A percentile compares a stretch with the other conserved stretches of the same genome.
Conservation (phyloP, 2,888 invertebrate species). For the Phalangium opilio region DNA sequence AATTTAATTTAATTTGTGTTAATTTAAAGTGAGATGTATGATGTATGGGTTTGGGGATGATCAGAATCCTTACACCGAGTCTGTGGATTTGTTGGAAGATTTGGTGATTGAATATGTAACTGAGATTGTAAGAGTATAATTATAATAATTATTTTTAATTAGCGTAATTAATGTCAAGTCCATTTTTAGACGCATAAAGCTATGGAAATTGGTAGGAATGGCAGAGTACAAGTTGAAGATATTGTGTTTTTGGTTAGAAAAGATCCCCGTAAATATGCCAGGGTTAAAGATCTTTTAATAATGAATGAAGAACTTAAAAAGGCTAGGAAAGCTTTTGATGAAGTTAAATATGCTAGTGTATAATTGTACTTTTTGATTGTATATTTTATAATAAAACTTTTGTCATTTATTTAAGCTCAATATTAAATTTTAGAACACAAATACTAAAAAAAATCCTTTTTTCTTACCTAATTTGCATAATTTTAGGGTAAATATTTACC, state of each 20-base stretch:
- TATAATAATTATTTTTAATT: not conserved
- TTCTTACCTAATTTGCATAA: too few species aligned
- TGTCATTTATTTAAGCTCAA: too few species aligned
- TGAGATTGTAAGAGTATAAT: constrained; percentile 52
- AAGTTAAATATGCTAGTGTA: constrained; percentile 63
- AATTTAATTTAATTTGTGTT: constrained; percentile 1
- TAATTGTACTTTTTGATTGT: too few species aligned
- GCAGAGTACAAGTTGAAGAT: constrained; percentile 93
- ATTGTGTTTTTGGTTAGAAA: constrained; percentile 89
- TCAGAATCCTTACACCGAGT: constrained; percentile 96
- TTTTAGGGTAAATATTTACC: too few species aligned
- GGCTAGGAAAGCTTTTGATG: constrained; percentile 98
- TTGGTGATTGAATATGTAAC: constrained; percentile 94
- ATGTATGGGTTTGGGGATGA: constrained; percentile 99
- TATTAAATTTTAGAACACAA: too few species aligned
- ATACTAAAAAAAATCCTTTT: too few species aligned
- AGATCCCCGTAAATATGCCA: constrained; percentile 87
- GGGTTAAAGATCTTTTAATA: constrained; percentile 87
- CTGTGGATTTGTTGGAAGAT: constrained; percentile 92
- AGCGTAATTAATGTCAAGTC: not conserved
- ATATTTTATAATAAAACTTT: too few species aligned
- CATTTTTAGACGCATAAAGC: constrained; percentile 50
- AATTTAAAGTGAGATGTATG: constrained; percentile 60
- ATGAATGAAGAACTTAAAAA: constrained; percentile 99
- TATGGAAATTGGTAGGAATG: constrained; percentile 93